These are phyloP conservation scores for Sebastes fasciatus DNA, from an alignment of 2,113 vertebrate species.

Conservation along the genomic window DNA sequence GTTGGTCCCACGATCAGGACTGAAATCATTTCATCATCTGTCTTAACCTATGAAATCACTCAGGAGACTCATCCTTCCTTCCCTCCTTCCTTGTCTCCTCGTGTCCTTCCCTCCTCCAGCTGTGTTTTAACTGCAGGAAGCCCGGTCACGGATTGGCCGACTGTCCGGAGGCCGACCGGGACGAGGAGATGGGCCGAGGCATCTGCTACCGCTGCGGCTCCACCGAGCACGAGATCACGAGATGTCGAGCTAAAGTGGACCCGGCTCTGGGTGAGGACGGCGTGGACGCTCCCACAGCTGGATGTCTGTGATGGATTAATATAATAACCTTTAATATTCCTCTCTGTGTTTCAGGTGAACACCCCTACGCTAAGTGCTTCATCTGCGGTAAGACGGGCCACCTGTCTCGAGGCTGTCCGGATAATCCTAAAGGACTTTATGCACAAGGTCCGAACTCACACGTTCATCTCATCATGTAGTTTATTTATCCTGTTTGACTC, in stretches of 20 bases:
- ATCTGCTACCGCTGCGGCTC: constrained; percentile 98
- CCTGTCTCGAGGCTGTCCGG: constrained; percentile 91
- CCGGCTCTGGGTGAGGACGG: constrained; percentile 88
- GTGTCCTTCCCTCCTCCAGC: constrained; percentile 75
- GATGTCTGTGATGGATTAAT: not conserved
- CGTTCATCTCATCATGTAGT: not conserved
- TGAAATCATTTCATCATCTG: not conserved
- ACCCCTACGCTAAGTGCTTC: constrained; percentile 97
- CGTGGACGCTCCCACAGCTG: not conserved
- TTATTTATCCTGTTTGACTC: not conserved
- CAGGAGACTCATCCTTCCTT: not conserved
- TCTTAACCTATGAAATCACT: not conserved
- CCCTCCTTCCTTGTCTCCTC: not conserved
- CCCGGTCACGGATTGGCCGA: constrained; percentile 94
- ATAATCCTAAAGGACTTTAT: constrained; percentile 96
- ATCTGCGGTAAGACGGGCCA: constrained; percentile 95
- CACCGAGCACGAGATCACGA: constrained; percentile 93
- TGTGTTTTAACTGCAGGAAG: constrained; percentile 96
- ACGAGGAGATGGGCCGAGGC: constrained; percentile 91
- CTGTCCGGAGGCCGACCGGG: constrained; percentile 90
- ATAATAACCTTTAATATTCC: not conserved
- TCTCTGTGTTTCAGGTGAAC: constrained; percentile 86
- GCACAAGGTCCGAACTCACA: constrained; percentile 86
- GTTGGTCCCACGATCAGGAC: no score
- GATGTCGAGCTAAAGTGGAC: constrained; percentile 92